Evolutionary conservation across 2,113 vertebrate species (phyloP), one percentile per base, ranked within the genome.

Genomic region (Alethe diademata): DNA sequence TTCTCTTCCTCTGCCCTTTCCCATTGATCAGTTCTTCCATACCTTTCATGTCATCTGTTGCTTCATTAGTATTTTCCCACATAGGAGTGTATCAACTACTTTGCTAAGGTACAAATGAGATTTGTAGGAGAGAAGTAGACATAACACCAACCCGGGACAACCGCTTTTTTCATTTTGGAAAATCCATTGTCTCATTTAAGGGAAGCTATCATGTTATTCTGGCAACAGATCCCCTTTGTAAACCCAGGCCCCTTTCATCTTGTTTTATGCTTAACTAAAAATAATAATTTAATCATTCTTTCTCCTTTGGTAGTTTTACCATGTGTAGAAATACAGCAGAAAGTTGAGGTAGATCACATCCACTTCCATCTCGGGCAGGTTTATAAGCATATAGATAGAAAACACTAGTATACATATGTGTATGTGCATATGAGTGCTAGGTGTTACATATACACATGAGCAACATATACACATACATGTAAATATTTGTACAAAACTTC

Each of bases 141-240:
- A 35, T 35, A 35, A 35, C 35, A 35, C 35, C 35, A 35, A 35
- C 35, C 35, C 35, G 35, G 35, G 35, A 35, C 35, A 35, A 54
- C 19, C 64, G 50, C 29, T 65, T 86, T 66, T 88, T 84, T 31
- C 58, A 42, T 35, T 91, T 73, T 89, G 76, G 23, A 92, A 95
- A 95, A 91, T 42, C 64, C 64, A 81, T 94, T 74, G 80, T 57
- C 42, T 90, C 47, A 31, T 73, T 84, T 70, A 84, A 76, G 60
- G 47, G 53, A 95, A 69, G 50, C 66, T 86, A 62, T 66, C 71
- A 83, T 58, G 64, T 83, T 53, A 38, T 84, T 83, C 54, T 66
- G 38, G 56, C 69, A 91, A 58, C 15, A 9, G 15, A 14, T 45
- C 54, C 18, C 19, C 51, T 48, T 61, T 22, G 33, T 70, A 91